Percentiles rank a stretch among this genome's conserved stretches.
Evolutionary conservation across 2,113 vertebrate genomes (phyloP).

Genomic region (Sander vitreus): DNA sequence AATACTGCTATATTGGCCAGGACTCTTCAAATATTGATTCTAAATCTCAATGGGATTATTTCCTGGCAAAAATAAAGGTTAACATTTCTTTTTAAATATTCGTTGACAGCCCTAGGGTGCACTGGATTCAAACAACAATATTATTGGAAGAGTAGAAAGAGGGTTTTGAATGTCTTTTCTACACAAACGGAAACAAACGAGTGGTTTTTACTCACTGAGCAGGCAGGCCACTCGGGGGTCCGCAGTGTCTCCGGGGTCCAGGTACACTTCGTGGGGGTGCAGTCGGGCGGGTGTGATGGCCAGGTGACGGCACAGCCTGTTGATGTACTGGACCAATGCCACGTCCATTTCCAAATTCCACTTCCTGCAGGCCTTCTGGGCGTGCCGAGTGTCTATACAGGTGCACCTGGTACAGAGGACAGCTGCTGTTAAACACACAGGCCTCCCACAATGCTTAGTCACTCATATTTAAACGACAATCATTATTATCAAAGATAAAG

Average conservation of each 20-base stretch:
- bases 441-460: not conserved
- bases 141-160: not conserved
- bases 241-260: constrained; percentile 90
- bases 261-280: constrained; percentile 96
- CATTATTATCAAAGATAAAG: not conserved
- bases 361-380: constrained; percentile 94
- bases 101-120: not conserved
- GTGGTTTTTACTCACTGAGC: constrained; percentile 84
- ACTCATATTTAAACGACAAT: not conserved
- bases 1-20: too few species aligned
- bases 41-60: too few species aligned
- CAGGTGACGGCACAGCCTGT: constrained; percentile 95
- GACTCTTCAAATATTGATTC: too few species aligned
- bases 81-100: too few species aligned
- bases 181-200: not conserved
- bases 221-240: constrained; percentile 93
- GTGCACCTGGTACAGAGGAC: constrained; percentile 87
- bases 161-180: not conserved
- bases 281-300: constrained; percentile 95
- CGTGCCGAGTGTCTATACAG: constrained; percentile 93
- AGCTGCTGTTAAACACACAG: constrained; percentile 7
- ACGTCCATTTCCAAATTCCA: constrained; percentile 97
- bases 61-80: too few species aligned
- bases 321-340: constrained; percentile 93
- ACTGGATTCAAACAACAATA: not conserved